Percentiles rank a stretch among this genome's conserved stretches.
phyloP scores from a whole-genome alignment of 1,140 invertebrate species.

The Aphaenogaster floridana region DNA sequence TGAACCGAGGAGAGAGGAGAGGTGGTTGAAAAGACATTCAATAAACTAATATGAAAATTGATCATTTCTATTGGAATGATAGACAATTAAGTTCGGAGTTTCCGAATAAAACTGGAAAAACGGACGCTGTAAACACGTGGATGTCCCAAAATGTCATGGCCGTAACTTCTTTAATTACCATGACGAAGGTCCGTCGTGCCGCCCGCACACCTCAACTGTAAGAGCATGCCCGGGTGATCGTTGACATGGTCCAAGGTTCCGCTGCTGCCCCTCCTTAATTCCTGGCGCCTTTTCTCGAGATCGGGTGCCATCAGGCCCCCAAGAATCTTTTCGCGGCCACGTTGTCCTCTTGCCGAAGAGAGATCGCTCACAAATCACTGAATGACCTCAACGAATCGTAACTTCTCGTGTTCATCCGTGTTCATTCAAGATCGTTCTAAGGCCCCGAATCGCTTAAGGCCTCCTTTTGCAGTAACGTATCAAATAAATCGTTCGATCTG shows the following conservation, averaged over 20 bases:
- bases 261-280: slow-evolving; percentile 68
- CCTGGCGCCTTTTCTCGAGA: slow-evolving; percentile 79
- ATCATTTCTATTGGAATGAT: neutral
- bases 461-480: neutral
- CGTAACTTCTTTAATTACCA: slow-evolving; percentile 61
- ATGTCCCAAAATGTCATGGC: neutral
- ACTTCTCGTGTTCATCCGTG: slow-evolving; percentile 7
- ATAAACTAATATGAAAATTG: neutral
- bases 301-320: slow-evolving; percentile 82
- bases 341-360: neutral
- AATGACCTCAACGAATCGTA: neutral
- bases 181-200: slow-evolving; percentile 69
- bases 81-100: neutral
- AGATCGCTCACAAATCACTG: neutral
- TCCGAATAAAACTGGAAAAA: neutral
- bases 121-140: too few relatives aligned
- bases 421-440: neutral
- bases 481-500: neutral
- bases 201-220: slow-evolving; percentile 70
- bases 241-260: slow-evolving; percentile 62
- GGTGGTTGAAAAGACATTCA: neutral
- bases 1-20: neutral
- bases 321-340: neutral
- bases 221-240: slow-evolving; percentile 73
- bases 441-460: neutral